These are phyloP conservation scores for Hydrochoerus hydrochaeris DNA, from an alignment of 2,113 vertebrate genomes.

Conservation along the genomic window DNA sequence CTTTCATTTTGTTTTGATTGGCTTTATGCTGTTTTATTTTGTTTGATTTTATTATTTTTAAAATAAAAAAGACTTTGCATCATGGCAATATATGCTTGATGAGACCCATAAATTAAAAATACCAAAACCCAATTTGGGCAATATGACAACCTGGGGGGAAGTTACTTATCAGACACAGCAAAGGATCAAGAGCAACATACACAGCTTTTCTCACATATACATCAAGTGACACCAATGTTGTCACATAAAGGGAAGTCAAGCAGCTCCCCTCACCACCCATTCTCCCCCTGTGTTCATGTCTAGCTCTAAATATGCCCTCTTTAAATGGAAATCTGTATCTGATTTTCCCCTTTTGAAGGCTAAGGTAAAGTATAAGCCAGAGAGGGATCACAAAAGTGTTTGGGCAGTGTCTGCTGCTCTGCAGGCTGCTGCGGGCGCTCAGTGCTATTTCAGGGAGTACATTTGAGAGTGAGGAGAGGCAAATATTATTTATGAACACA, in stretches of 20 bases:
- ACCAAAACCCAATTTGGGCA: slow-evolving; percentile 23
- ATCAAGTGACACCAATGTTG: neutral
- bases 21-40: too few species aligned
- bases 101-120: neutral
- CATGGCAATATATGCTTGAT: neutral
- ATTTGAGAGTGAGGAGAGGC: neutral
- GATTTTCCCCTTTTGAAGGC: slow-evolving; percentile 8
- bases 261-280: neutral
- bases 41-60: too few species aligned
- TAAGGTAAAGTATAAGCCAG: neutral
- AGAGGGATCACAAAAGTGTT: neutral
- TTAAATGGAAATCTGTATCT: neutral
- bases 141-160: neutral
- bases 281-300: neutral
- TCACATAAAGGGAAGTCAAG: neutral
- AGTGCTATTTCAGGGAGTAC: neutral
- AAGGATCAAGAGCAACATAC: neutral
- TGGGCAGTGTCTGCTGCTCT: neutral
- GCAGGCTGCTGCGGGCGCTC: neutral
- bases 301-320: neutral
- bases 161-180: neutral
- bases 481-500: slow-evolving; percentile 32
- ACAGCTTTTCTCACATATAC: neutral
- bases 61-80: neutral
- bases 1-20: too few species aligned